Conservation (phyloP, 2,113 vertebrate species). For the Diadophis punctatus region DNA sequence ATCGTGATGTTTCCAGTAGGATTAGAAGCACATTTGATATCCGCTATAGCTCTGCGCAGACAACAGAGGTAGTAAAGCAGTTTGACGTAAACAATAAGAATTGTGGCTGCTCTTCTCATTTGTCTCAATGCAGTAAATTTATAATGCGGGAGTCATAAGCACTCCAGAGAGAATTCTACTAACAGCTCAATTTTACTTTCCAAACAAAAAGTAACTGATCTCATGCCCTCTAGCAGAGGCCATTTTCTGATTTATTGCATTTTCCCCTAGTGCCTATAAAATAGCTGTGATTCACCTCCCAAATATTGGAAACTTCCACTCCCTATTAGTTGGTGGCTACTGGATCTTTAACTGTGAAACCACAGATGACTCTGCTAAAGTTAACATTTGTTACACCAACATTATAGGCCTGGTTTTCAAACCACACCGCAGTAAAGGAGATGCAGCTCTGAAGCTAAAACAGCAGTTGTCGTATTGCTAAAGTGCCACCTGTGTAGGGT, state of each 20-base stretch:
- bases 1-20: not conserved
- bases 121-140: not conserved
- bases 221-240: constrained; percentile 51
- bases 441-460: constrained; percentile 59
- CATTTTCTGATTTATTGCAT: constrained; percentile 59
- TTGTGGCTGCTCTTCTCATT: not conserved
- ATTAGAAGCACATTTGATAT: not conserved
- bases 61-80: not conserved
- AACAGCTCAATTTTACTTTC: constrained; percentile 46
- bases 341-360: constrained; percentile 75
- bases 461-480: constrained; percentile 62
- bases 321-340: constrained; percentile 68
- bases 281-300: constrained; percentile 70
- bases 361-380: constrained; percentile 75
- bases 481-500: constrained; percentile 60
- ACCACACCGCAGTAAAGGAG: constrained; percentile 59
- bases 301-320: constrained; percentile 77
- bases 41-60: not conserved
- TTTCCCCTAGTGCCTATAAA: constrained; percentile 62
- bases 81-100: not conserved
- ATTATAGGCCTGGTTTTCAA: constrained; percentile 70
- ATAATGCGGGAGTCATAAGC: not conserved
- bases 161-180: constrained; percentile 4
- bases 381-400: constrained; percentile 74
- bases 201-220: constrained; percentile 49